These are phyloP conservation scores for Sigmodon hispidus DNA, from an alignment of 2,113 vertebrate species.

Conservation along the genomic window DNA sequence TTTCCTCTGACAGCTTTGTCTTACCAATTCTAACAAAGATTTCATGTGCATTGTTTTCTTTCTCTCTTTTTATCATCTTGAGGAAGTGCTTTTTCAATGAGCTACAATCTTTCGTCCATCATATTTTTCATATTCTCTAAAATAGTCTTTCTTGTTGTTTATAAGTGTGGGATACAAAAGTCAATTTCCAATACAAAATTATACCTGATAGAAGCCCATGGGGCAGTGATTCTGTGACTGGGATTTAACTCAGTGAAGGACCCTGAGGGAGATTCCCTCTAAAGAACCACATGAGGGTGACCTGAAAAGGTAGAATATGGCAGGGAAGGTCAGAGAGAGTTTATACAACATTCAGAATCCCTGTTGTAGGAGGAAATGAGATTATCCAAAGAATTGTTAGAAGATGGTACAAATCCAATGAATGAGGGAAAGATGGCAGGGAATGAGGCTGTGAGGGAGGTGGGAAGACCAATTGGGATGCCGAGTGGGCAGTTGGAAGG, in stretches of 20 bases:
- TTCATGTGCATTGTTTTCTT: background rate
- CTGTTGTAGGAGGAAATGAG: background rate
- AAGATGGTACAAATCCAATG: background rate
- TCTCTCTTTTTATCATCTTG: background rate
- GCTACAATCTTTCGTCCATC: background rate
- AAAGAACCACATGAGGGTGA: no score
- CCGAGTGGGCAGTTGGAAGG: background rate
- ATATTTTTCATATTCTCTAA: background rate
- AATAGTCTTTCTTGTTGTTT: background rate
- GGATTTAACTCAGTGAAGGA: background rate
- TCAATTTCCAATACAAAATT: background rate
- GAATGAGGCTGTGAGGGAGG: rapidly evolving
- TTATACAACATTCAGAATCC: background rate
- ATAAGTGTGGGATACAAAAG: background rate
- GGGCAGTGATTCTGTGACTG: background rate
- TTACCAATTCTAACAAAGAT: background rate
- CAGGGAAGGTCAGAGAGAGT: rapidly evolving
- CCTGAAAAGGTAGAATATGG: background rate
- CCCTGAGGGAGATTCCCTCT: background rate
- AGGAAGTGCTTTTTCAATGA: background rate
- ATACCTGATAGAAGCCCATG: background rate
- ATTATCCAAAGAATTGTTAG: background rate
- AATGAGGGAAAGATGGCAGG: no score
- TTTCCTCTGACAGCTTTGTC: background rate
- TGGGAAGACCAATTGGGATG: background rate